Base-by-base conservation (phyloP, 2,113 vertebrate genomes). In the human (Homo sapiens) region DNA sequence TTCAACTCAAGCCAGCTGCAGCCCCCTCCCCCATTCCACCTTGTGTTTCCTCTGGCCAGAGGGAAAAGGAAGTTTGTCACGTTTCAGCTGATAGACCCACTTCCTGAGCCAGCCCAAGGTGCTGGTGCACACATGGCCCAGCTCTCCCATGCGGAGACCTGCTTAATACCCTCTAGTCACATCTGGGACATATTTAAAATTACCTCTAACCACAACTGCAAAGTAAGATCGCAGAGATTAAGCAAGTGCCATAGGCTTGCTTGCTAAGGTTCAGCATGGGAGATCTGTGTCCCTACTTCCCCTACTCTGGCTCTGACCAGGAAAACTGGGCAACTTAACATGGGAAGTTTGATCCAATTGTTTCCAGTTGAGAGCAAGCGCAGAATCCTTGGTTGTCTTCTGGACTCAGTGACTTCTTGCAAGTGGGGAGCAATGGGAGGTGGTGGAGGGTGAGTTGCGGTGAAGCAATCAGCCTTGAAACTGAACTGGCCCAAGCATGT, bases 81-180 rank as follows among this genome's bases (percentile, higher is more conserved):
- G 84, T 97, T 88, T 94, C 97, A 96, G 94, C 97, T 4, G 32
- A 97, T 96, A 98, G 98, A 96, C 79, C 83, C 84, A 81, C 88
- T 98, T 98, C 96, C 98, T 86, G 90, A 97, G 98, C 97, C 98
- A 98, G 98, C 97, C 97, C 97, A 97, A 97, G 98, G 98, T 98
- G 98, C 98, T 97, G 97, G 75, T 80, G 81, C 68, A 0, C 96
- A 90, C 97, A 85, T 86, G 89, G 96, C 96, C 97, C 80, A 97
- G 95, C 93, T 96, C 96, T 94, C 96, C 83, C 48, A 0, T 0
- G 97, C 97, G 90, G 40, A 98, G 97, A 98, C 89, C 75, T 96
- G 85, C 72, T 89, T 14, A 4, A 79, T 75, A 94, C 79, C 78
- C 35, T 27, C 79, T 83, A 96, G 75, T 80, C 92, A 97, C 98